These are phyloP conservation scores for Cossypha heuglini DNA, from an alignment of 2,797 vertebrate genomes.

Conservation along the genomic window DNA sequence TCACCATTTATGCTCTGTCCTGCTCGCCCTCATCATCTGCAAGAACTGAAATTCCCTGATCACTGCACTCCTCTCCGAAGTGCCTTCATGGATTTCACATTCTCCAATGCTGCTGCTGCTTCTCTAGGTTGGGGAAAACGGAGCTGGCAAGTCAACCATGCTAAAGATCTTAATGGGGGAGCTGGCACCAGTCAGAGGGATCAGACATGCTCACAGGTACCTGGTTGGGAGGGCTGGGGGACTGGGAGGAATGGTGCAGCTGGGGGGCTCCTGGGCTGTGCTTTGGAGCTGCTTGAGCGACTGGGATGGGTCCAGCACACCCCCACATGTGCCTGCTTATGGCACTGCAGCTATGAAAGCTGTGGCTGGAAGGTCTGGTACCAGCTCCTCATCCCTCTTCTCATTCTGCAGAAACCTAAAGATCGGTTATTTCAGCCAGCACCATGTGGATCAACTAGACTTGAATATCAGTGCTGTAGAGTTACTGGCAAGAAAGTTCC, in stretches of 20 bases:
- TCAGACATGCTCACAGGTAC: conserved; percentile 91
- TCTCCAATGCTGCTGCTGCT: conserved; percentile 6
- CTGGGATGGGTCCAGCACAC: neutral
- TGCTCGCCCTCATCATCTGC: neutral
- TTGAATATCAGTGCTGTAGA: conserved; percentile 93
- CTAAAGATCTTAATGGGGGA: conserved; percentile 95
- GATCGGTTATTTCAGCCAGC: conserved; percentile 97
- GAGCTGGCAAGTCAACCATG: conserved; percentile 93
- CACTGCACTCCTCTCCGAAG: fast-evolving
- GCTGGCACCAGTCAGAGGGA: conserved; percentile 83
- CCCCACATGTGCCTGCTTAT: neutral
- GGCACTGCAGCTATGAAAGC: neutral
- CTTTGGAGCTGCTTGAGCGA: neutral
- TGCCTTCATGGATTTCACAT: neutral
- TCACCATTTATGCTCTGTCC: neutral
- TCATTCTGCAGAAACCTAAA: conserved; percentile 86
- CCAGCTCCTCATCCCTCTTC: neutral
- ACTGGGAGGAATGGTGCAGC: neutral
- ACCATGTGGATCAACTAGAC: conserved; percentile 96
- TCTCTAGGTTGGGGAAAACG: conserved; percentile 92
- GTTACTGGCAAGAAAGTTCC: conserved; percentile 89
- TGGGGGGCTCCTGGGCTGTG: neutral
- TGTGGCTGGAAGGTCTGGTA: neutral
- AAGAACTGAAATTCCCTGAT: neutral
- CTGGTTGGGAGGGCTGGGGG: neutral